Evolutionary conservation across 2,888 invertebrate genomes (phyloP), one percentile per base, ranked within the genome.

Genomic region (Melolontha melolontha): DNA sequence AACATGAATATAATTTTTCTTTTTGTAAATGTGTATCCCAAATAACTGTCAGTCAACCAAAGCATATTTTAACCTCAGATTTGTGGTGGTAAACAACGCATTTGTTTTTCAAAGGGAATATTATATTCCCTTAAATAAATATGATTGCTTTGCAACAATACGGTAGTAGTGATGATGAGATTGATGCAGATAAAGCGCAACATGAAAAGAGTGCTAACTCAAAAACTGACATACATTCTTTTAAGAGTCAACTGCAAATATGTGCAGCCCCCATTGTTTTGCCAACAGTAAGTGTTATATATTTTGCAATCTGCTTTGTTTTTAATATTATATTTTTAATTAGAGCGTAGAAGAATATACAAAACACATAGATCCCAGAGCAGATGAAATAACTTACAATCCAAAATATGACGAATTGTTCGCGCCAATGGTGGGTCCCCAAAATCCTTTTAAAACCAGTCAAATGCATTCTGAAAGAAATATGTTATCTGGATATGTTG

Each of bases 381-480:
- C 89, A 0, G 93, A 94, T 80, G 97, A 97, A 84, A 83, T 99
- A 1, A 86, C 86, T 72, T 93, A 92, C 80, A 99, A 99, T 86
- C 95, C 98, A 0, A 97, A 92, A 79, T 98, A 89, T 83, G 97
- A 98, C 66, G 96, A 98, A 80, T 85, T 99, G 1, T 99, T 92
- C 85, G 94, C 97, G 2, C 97, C 98, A 0, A 88, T 92, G 71
- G 89, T 92, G 54, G 98, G 98, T 0, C 98, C 98, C 0, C 91
- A 90, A 74, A 97, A 98, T 84, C 98, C 98, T 0, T 95, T 93
- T 79, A 91, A 94, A 83, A 96, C 97, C 0, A 90, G 93, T 78
- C 96, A 97, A 78, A 93, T 96, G 85, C 89, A 88, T 72, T 94
- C 97, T 0, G 86, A 88, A 5, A 92, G 95, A 79, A 99, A 99